Conservation (phyloP, 37 sponge, comb jelly and placozoan species). For the Geodia barretti region DNA sequence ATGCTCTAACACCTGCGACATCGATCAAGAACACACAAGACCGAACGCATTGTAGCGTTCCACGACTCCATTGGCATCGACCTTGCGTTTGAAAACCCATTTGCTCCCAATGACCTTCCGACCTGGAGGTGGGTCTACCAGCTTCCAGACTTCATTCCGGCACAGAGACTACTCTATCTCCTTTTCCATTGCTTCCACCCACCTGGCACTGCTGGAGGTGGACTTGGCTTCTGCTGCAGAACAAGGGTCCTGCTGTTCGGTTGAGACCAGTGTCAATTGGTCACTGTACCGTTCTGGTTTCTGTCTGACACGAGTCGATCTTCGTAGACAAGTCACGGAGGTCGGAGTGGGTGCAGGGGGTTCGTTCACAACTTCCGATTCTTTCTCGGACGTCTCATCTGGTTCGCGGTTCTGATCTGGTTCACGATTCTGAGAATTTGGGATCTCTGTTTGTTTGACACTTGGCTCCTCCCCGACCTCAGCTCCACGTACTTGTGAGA, state of each 20-base stretch:
- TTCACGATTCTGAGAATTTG: neutral
- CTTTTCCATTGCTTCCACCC: conserved; percentile 10
- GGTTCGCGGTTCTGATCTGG: neutral
- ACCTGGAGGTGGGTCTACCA: neutral
- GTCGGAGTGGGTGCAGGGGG: too few relatives aligned
- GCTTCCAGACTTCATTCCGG: conserved; percentile 19
- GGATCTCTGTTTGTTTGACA: neutral
- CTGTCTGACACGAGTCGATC: conserved; percentile 34
- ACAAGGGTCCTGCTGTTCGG: conserved; percentile 7
- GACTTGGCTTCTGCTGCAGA: conserved; percentile 17
- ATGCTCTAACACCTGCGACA: too few relatives aligned
- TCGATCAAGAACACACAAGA: too few relatives aligned
- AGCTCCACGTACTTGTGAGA: neutral
- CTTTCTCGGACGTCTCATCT: neutral
- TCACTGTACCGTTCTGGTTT: conserved; percentile 51
- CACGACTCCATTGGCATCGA: conserved; percentile 6
- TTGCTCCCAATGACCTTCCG: neutral
- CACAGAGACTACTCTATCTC: conserved; percentile 9
- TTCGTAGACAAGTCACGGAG: conserved; percentile 13
- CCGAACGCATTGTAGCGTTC: too few relatives aligned
- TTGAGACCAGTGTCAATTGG: neutral
- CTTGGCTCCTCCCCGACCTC: neutral
- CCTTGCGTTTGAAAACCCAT: conserved; percentile 16
- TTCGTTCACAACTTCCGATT: too few relatives aligned
- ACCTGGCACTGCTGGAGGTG: conserved; percentile 22